Evolutionary conservation across 2,888 invertebrate genomes (phyloP).

Genomic region (Argyresthia albistria): DNA sequence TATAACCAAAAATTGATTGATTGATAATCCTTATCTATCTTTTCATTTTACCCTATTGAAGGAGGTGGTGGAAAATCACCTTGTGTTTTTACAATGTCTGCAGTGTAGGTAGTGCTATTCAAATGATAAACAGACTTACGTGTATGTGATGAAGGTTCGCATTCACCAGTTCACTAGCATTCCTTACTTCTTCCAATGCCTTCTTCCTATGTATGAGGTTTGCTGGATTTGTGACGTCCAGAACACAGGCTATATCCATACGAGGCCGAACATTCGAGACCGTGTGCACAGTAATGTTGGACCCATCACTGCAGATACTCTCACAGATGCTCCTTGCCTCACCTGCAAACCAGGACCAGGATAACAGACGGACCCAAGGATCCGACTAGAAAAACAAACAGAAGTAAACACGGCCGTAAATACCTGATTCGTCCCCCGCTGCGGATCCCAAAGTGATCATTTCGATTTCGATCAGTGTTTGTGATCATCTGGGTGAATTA

Average conservation of each 20-base stretch:
- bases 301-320: conserved; percentile 67
- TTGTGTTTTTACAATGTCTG: no score
- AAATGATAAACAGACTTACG: conserved; percentile 57
- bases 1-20: no score
- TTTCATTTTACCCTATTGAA: no score
- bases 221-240: conserved; percentile 83
- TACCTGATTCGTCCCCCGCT: conserved; percentile 58
- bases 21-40: no score
- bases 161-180: conserved; percentile 84
- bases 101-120: no score
- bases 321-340: conserved; percentile 68
- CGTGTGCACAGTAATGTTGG: conserved; percentile 61
- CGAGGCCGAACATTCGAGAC: conserved; percentile 67
- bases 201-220: conserved; percentile 82
- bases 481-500: conserved; percentile 51
- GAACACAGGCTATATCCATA: conserved; percentile 92
- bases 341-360: conserved; percentile 27
- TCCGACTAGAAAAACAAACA: conserved; percentile 3
- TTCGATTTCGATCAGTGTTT: conserved; percentile 32
- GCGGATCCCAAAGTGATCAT: conserved; percentile 64
- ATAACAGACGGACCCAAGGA: conserved; percentile 5
- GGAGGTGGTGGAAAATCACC: no score
- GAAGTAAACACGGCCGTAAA: conserved; percentile 1
- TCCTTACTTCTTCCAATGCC: conserved; percentile 88
- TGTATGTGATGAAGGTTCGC: conserved; percentile 88